Base-by-base conservation (phyloP, 92 coral and sea anemone species). In the Blastomussa wellsi region DNA sequence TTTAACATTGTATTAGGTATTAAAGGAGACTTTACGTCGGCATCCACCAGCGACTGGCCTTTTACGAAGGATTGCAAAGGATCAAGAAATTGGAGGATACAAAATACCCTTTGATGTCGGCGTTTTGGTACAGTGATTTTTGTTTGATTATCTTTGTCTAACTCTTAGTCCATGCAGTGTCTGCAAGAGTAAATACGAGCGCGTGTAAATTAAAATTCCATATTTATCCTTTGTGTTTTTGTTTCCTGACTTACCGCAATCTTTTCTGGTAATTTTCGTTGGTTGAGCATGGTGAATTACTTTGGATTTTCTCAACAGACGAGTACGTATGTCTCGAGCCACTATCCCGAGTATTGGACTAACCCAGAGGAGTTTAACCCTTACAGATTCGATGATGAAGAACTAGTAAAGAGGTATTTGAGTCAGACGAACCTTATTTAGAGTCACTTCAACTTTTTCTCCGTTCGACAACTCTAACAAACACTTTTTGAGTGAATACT, bases 301-400 rank as follows among this genome's bases (percentile, higher is more conserved):
- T 39, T 64, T 16, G 13, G 71, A 41, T 73, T 22, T 5, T 24
- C 35, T 78, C 37, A 31, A 9, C 82, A 93, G 97, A 75, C 82
- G 29, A 94, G 97, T 77, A 88, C 92, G 31, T 95, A 82, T 75
- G 89, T 88, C 48, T 78, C 71, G 77, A 92, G 95, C 10, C 92
- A 93, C 22, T 87, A 81, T 44, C 93, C 98, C 35, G 94, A 91
- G 62, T 89, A 83, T 86, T 95, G 98, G 98, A 76, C 85, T 67
- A 92, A 92, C 52, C 94, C 97, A 4, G 92, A 88, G 29, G 95
- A 92, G 52, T 93, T 92, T 74, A 90, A 90, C 62, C 98, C 98
- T 22, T 81, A 92, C 80, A 90, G 95, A 47, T 93, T 93, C 80
- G 98, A 94, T 15, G 88, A 92, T 75, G 87, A 84, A 49, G 97